A percentile compares a stretch with the other conserved stretches of the same genome.
These are phyloP conservation scores for Hirundichthys speculiger DNA, from an alignment of 2,113 vertebrate species.

Conservation along the genomic window DNA sequence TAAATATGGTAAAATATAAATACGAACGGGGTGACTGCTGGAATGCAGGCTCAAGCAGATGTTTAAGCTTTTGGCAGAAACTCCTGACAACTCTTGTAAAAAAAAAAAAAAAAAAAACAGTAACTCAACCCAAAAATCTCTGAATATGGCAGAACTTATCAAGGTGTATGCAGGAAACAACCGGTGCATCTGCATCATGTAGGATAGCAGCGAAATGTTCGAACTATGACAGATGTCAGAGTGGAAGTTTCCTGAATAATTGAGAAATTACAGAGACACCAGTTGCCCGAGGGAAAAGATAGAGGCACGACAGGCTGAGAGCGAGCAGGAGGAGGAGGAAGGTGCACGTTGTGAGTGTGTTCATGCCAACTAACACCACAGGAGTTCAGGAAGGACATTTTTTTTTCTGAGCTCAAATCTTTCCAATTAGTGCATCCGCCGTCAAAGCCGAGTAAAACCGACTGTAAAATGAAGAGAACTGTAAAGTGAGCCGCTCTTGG, in stretches of 20 bases:
- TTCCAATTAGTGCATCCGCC: constrained; percentile 42
- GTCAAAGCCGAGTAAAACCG: neutral
- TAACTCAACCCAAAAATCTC: constrained; percentile 12
- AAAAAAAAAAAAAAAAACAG: too few relatives aligned
- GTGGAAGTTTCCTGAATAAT: constrained; percentile 66
- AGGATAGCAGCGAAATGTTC: constrained; percentile 29
- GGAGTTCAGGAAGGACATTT: constrained; percentile 55
- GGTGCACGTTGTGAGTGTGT: constrained; percentile 51
- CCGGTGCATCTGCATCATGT: too few relatives aligned
- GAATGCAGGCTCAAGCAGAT: constrained; percentile 12
- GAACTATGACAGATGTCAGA: constrained; percentile 69
- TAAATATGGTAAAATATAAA: constrained; percentile 6
- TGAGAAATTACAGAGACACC: constrained; percentile 58
- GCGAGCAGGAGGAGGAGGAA: constrained; percentile 22
- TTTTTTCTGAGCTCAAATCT: constrained; percentile 31
- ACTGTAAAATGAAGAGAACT: neutral
- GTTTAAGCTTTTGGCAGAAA: constrained; percentile 10
- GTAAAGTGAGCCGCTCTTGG: neutral
- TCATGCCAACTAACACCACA: constrained; percentile 50
- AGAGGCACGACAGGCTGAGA: constrained; percentile 25
- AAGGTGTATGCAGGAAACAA: too few relatives aligned
- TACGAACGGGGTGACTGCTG: neutral
- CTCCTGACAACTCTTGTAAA: neutral
- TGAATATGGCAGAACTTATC: constrained; percentile 27
- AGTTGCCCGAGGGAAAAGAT: constrained; percentile 44